phyloP scores from a whole-genome alignment of 92 coral and sea anemone species.

The Galaxea fascicularis region DNA sequence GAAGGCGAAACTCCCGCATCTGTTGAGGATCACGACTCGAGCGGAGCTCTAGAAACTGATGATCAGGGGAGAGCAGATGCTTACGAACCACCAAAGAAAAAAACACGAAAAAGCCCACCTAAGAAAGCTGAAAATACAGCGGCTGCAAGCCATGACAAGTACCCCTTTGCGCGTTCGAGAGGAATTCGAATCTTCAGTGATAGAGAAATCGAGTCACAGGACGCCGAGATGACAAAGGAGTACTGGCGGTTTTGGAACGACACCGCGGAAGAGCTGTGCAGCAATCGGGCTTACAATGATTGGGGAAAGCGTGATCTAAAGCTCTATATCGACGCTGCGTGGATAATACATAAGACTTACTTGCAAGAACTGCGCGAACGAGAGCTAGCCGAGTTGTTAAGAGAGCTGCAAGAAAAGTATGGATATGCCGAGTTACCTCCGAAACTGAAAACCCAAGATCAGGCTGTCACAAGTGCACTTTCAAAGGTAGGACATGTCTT shows the following conservation, averaged over 20 bases:
- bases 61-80: constrained; percentile 23
- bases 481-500: constrained; percentile 74
- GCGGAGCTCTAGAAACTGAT: constrained; percentile 34
- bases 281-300: constrained; percentile 98
- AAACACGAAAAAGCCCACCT: constrained; percentile 53
- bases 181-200: constrained; percentile 97
- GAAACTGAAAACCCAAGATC: constrained; percentile 93
- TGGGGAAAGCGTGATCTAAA: constrained; percentile 99
- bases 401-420: constrained; percentile 85
- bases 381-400: constrained; percentile 79
- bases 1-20: constrained; percentile 2
- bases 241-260: constrained; percentile 99
- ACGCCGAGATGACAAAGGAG: constrained; percentile 96
- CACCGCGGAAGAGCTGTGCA: constrained; percentile 98
- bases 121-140: constrained; percentile 51
- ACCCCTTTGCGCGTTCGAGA: constrained; percentile 89
- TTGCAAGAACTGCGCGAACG: constrained; percentile 90
- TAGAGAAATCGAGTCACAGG: constrained; percentile 97
- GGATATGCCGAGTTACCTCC: constrained; percentile 88
- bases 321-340: constrained; percentile 97
- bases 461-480: constrained; percentile 81
- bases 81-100: constrained; percentile 62
- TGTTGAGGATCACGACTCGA: constrained; percentile 9
- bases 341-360: constrained; percentile 97
- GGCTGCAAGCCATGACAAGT: constrained; percentile 69